These are phyloP conservation scores for Neuroterus valhalla DNA, from an alignment of 1,140 invertebrate genomes.

Conservation along the genomic window DNA sequence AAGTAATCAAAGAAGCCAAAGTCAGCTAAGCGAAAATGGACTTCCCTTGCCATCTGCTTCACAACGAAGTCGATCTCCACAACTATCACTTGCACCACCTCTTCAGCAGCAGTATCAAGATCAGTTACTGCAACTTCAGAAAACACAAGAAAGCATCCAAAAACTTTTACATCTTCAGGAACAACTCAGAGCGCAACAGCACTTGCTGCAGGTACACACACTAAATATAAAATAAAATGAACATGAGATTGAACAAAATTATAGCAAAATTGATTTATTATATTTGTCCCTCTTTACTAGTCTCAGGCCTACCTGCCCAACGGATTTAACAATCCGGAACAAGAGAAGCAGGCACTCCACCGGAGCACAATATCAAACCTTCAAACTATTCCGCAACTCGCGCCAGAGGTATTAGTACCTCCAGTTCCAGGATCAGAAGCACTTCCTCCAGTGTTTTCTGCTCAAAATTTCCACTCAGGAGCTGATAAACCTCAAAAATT, in stretches of 20 bases:
- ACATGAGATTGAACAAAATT: not conserved
- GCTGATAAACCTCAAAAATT: not conserved
- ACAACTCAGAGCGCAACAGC: constrained; percentile 66
- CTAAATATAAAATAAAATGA: not conserved
- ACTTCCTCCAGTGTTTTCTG: constrained; percentile 63
- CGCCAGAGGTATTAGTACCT: constrained; percentile 59
- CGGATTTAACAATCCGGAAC: constrained; percentile 51
- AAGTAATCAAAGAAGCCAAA: constrained; percentile 41
- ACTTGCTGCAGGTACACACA: constrained; percentile 63
- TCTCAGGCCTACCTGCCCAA: constrained; percentile 63
- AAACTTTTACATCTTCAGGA: constrained; percentile 67
- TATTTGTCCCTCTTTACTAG: constrained; percentile 45
- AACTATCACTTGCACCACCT: constrained; percentile 60
- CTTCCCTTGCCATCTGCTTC: constrained; percentile 42
- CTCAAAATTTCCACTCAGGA: constrained; percentile 59
- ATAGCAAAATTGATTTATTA: not conserved
- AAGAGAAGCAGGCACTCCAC: constrained; percentile 60
- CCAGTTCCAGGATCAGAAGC: constrained; percentile 59
- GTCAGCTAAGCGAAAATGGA: constrained; percentile 45
- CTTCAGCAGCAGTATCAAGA: constrained; percentile 71
- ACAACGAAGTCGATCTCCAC: constrained; percentile 42
- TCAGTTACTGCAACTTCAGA: constrained; percentile 69
- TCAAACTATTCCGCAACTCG: constrained; percentile 52
- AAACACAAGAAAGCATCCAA: constrained; percentile 71
- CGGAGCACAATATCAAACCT: constrained; percentile 53